Percentiles rank a stretch among this genome's conserved stretches.
phyloP scores from a whole-genome alignment of 2,797 vertebrate species.

The Alexandromys oeconomus region DNA sequence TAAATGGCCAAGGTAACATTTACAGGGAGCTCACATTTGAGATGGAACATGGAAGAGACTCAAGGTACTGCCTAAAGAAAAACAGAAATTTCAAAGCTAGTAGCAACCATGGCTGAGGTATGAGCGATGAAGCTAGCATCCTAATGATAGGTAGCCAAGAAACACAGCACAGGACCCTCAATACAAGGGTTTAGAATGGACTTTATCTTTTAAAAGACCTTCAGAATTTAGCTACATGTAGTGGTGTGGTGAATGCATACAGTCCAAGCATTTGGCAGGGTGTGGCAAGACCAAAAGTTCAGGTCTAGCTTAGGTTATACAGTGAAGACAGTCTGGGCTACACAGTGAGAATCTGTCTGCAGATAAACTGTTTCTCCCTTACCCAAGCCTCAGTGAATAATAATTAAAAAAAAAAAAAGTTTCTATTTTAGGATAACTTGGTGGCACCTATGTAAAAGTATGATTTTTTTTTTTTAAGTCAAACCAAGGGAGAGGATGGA shows the following conservation, averaged over 20 bases:
- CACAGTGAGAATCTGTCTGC: background rate
- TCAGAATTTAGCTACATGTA: background rate
- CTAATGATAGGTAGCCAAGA: background rate
- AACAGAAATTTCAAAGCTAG: background rate
- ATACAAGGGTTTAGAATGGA: background rate
- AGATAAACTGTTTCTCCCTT: background rate
- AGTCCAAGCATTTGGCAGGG: background rate
- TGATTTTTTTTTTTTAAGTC: background rate
- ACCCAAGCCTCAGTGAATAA: background rate
- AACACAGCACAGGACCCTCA: background rate
- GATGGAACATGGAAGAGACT: background rate
- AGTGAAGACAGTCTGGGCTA: background rate
- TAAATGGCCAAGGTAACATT: constrained; percentile 22
- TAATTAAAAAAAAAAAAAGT: no score
- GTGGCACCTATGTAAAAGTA: constrained; percentile 10
- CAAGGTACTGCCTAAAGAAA: background rate
- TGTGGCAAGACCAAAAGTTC: background rate
- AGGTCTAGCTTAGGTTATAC: background rate
- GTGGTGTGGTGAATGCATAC: background rate
- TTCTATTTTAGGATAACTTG: constrained; percentile 52
- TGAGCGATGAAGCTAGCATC: background rate
- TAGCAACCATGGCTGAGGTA: background rate
- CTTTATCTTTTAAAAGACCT: background rate
- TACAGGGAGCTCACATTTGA: constrained; percentile 10
- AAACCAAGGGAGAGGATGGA: background rate